Percentiles rank a stretch among this genome's conserved stretches.
Conservation (phyloP, 1,140 invertebrate species). For the Schlechtendalia chinensis region DNA sequence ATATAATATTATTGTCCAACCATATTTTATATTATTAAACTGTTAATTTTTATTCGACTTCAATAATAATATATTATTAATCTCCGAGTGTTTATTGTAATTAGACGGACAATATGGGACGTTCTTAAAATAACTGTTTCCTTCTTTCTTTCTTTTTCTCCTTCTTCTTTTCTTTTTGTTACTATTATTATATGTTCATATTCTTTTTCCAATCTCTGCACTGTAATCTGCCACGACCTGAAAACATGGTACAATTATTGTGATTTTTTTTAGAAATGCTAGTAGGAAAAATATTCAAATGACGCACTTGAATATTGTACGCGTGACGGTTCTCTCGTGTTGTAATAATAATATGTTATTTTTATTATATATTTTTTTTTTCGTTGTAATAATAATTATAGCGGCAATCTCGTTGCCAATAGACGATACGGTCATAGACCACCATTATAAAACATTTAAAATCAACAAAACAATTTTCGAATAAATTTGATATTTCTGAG, state of each 20-base stretch:
- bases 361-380: neutral
- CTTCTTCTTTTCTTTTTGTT: neutral
- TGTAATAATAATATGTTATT: neutral
- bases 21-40: too few species aligned
- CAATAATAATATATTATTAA: neutral
- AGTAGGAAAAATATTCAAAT: slow-evolving; percentile 6
- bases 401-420: neutral
- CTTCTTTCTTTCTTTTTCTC: too few species aligned
- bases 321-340: neutral
- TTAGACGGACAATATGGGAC: neutral
- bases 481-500: neutral
- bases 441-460: neutral
- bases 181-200: neutral
- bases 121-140: neutral
- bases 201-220: neutral
- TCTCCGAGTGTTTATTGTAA: neutral
- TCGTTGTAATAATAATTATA: neutral
- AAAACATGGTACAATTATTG: slow-evolving; percentile 19
- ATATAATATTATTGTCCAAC: too few species aligned
- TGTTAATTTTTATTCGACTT: too few species aligned
- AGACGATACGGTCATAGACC: slow-evolving; percentile 26
- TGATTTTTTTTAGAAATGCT: slow-evolving; percentile 12
- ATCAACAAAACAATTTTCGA: slow-evolving; percentile 20
- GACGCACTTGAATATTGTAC: neutral
- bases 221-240: neutral